phyloP scores from a whole-genome alignment of 2,113 vertebrate genomes.

The Rhabdornis inornatus region DNA sequence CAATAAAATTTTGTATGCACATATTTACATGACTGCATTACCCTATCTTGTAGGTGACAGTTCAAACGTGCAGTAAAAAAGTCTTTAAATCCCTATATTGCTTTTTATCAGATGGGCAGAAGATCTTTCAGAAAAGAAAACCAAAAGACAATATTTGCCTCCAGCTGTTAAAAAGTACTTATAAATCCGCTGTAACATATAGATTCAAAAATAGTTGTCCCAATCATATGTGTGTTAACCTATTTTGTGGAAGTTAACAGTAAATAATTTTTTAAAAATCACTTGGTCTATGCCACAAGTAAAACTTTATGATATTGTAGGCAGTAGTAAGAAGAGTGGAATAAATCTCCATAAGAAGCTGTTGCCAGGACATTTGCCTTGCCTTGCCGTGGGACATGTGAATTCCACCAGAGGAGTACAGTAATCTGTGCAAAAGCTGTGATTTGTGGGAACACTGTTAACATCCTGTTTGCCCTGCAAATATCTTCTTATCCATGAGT shows the following conservation, averaged over 20 bases:
- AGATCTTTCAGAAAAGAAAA: background rate
- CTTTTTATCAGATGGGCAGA: conserved; percentile 25
- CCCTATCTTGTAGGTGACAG: background rate
- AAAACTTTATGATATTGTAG: background rate
- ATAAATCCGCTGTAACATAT: conserved; percentile 12
- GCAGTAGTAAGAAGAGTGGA: background rate
- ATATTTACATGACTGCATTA: background rate
- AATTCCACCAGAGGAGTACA: background rate
- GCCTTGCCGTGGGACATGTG: background rate
- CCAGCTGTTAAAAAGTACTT: background rate
- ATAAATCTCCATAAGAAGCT: background rate
- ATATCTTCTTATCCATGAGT: background rate
- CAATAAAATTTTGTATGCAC: conserved; percentile 15
- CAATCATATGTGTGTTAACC: background rate
- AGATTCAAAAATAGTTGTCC: background rate
- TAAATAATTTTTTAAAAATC: background rate
- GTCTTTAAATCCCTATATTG: background rate
- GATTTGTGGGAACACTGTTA: background rate
- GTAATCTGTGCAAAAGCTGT: background rate
- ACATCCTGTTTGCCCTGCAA: background rate
- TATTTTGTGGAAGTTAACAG: background rate
- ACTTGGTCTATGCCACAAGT: background rate
- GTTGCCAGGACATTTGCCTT: background rate
- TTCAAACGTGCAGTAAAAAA: background rate
- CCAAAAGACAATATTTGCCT: conserved; percentile 5